Conservation (phyloP, 2,888 invertebrate genomes). For the Drosophila birchii region DNA sequence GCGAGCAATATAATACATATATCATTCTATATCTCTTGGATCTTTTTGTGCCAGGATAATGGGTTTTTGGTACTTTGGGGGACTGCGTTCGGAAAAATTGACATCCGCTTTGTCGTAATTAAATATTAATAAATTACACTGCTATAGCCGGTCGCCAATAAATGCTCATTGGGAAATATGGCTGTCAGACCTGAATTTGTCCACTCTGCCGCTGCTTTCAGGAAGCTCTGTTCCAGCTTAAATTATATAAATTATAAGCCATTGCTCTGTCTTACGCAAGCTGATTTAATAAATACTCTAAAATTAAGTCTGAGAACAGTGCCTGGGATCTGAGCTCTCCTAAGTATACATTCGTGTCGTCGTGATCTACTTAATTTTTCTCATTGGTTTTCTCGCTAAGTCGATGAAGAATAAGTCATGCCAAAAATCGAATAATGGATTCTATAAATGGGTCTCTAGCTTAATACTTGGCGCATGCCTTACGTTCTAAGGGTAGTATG, state of each 20-base stretch:
- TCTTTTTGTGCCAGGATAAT: conserved; percentile 12
- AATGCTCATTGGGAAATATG: conserved; percentile 31
- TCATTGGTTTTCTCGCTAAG: conserved; percentile 36
- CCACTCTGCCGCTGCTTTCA: conserved; percentile 1
- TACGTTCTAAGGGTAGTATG: conserved; percentile 37
- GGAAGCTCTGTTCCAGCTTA: conserved; percentile 18
- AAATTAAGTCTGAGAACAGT: conserved; percentile 42
- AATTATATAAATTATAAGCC: conserved; percentile 31
- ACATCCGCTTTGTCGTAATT: conserved; percentile 49
- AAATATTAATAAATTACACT: conserved; percentile 45
- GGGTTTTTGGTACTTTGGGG: conserved; percentile 34
- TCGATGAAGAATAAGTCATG: conserved; percentile 47
- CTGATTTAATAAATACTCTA: conserved; percentile 40
- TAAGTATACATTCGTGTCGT: conserved; percentile 47
- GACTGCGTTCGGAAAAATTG: conserved; percentile 54
- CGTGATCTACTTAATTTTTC: conserved; percentile 39
- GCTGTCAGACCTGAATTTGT: conserved; percentile 13
- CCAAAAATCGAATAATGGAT: conserved; percentile 55
- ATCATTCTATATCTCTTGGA: conserved; percentile 22
- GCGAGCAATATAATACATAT: conserved; percentile 31
- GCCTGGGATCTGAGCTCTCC: conserved; percentile 27
- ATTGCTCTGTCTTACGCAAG: conserved; percentile 26
- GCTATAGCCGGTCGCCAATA: conserved; percentile 46
- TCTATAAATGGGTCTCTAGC: conserved; percentile 43
- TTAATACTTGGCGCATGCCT: conserved; percentile 73